These are phyloP conservation scores for Andrena flavipes DNA, from an alignment of 2,888 invertebrate species.

Conservation along the genomic window DNA sequence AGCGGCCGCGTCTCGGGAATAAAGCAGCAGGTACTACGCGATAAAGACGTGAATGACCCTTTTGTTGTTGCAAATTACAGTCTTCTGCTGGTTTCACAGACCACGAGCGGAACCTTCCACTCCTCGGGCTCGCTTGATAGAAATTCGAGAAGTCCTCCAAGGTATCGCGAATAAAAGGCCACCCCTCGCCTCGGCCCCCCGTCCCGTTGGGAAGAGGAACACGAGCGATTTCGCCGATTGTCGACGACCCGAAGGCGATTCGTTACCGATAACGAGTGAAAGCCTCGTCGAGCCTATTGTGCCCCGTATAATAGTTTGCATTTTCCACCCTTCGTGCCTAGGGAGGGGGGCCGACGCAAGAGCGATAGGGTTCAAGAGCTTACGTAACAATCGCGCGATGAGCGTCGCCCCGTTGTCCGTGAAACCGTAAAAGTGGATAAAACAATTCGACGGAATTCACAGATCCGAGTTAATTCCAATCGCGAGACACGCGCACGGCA, in stretches of 20 bases:
- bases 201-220: not conserved
- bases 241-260: constrained; percentile 59
- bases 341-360: not conserved
- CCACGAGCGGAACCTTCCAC: constrained; percentile 21
- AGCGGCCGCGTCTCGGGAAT: constrained; percentile 36
- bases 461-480: constrained; percentile 8
- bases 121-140: constrained; percentile 42
- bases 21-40: constrained; percentile 5
- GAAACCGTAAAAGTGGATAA: constrained; percentile 39
- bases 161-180: constrained; percentile 47
- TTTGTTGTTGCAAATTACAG: constrained; percentile 79
- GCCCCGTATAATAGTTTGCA: constrained; percentile 65
- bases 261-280: constrained; percentile 74
- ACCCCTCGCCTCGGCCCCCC: not conserved
- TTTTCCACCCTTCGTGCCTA: constrained; percentile 29
- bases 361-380: constrained; percentile 17
- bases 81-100: constrained; percentile 47
- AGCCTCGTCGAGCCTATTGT: constrained; percentile 69
- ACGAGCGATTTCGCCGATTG: constrained; percentile 65
- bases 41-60: constrained; percentile 54
- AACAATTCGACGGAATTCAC: constrained; percentile 32
- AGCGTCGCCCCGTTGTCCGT: constrained; percentile 48
- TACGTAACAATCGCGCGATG: constrained; percentile 46
- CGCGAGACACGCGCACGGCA: not conserved
- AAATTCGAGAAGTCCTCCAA: constrained; percentile 53